Conservation (phyloP, 2,113 vertebrate genomes). For the Narcine bancroftii region DNA sequence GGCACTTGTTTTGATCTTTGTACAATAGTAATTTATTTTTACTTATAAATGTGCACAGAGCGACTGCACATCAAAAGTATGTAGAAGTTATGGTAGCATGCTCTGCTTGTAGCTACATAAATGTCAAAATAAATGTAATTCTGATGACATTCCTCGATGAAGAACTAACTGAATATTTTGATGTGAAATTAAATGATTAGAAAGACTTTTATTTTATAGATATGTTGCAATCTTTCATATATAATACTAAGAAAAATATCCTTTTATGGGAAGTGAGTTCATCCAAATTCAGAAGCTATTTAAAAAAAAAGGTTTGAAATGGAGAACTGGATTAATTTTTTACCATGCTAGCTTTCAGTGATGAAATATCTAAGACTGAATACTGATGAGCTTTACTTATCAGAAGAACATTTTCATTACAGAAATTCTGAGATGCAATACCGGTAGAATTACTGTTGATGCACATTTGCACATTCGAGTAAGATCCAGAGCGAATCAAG, state of each 20-base stretch:
- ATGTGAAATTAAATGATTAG: not conserved
- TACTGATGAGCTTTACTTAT: constrained; percentile 24
- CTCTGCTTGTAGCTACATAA: not conserved
- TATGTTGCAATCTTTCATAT: too few species aligned
- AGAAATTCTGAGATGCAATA: not conserved
- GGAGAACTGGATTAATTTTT: constrained; percentile 11
- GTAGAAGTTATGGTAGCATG: constrained; percentile 3
- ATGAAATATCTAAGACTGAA: not conserved
- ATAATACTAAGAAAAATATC: not conserved
- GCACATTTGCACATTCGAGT: not conserved
- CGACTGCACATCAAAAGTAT: not conserved
- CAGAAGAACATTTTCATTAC: constrained; percentile 12
- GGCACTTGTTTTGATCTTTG: not conserved
- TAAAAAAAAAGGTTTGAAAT: not conserved
- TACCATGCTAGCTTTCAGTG: constrained; percentile 2
- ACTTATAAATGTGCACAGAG: not conserved
- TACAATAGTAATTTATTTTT: not conserved
- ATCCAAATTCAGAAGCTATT: not conserved
- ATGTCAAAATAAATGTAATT: not conserved
- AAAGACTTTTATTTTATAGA: not conserved
- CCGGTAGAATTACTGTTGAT: not conserved
- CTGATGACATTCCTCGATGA: not conserved
- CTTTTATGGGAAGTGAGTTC: too few species aligned
- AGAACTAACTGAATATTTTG: constrained; percentile 3
- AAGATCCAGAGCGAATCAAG: not conserved